These are phyloP conservation scores for Mus caroli DNA, from an alignment of 2,797 vertebrate genomes.

Conservation along the genomic window DNA sequence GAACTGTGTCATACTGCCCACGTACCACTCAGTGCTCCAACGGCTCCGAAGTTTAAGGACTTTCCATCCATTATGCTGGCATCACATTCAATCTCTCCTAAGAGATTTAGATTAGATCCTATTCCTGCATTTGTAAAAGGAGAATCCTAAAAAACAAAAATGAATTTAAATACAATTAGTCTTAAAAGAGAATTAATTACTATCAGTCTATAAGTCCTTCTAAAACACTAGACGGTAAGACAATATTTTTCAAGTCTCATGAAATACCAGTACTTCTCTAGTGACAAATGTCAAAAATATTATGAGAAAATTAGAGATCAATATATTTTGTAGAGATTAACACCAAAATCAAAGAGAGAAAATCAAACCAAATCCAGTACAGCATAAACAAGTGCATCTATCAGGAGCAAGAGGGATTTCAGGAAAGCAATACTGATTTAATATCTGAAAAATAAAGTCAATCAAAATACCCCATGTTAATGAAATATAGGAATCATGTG, in stretches of 20 bases:
- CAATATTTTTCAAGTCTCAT: neutral
- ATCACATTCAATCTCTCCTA: constrained; percentile 98
- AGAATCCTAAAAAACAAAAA: constrained; percentile 94
- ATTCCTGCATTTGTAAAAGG: constrained; percentile 99
- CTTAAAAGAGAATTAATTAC: constrained; percentile 16
- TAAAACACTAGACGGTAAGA: constrained; percentile 59
- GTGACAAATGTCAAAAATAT: constrained; percentile 37
- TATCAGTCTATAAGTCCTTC: constrained; percentile 48
- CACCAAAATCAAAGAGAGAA: constrained; percentile 53
- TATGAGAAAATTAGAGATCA: constrained; percentile 9
- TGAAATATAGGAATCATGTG: constrained; percentile 3
- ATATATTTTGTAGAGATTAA: constrained; percentile 14
- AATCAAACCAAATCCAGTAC: constrained; percentile 50
- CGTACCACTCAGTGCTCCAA: constrained; percentile 97
- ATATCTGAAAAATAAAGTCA: constrained; percentile 11
- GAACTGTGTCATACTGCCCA: constrained; percentile 67
- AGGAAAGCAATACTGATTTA: constrained; percentile 48
- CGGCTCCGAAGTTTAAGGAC: constrained; percentile 97
- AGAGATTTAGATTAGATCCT: constrained; percentile 98
- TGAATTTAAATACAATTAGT: constrained; percentile 73
- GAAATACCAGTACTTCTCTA: neutral
- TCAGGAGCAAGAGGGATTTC: neutral
- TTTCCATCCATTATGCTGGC: constrained; percentile 99
- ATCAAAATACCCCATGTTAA: neutral
- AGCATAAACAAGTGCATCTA: constrained; percentile 32